A percentile compares a stretch with the other conserved stretches of the same genome.
phyloP scores from a whole-genome alignment of 2,888 invertebrate genomes.

The Agriopis marginaria region DNA sequence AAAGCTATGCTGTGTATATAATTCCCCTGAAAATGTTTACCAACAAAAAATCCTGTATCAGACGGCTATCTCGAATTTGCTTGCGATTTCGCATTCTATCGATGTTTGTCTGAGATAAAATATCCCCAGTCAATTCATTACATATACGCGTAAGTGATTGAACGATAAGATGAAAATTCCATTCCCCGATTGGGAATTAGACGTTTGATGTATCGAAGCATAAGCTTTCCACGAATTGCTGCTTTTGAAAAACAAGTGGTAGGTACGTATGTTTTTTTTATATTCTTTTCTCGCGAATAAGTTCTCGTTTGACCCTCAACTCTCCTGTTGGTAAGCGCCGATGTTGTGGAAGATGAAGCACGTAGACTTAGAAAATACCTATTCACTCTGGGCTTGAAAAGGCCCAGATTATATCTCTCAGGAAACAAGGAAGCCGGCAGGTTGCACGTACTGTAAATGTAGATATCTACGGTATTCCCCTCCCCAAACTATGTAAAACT shows the following conservation, averaged over 20 bases:
- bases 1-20: not conserved
- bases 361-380: no score
- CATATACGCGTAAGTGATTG: constrained; percentile 15
- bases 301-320: no score
- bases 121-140: constrained; percentile 30
- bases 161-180: constrained; percentile 17
- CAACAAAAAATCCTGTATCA: constrained; percentile 10
- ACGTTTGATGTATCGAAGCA: not conserved
- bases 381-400: no score
- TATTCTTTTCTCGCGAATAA: no score
- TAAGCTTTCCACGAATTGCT: not conserved
- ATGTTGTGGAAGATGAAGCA: no score
- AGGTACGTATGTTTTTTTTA: no score
- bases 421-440: no score
- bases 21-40: constrained; percentile 12
- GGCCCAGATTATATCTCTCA: no score
- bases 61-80: constrained; percentile 11
- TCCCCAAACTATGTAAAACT: not conserved
- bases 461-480: not conserved
- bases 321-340: no score
- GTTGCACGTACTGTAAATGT: not conserved
- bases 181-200: not conserved
- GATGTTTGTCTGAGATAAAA: constrained; percentile 25
- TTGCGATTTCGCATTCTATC: constrained; percentile 18
- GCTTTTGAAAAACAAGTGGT: not conserved